Conservation (phyloP, 1,140 invertebrate species). For the Macrostomum lignano region DNA sequence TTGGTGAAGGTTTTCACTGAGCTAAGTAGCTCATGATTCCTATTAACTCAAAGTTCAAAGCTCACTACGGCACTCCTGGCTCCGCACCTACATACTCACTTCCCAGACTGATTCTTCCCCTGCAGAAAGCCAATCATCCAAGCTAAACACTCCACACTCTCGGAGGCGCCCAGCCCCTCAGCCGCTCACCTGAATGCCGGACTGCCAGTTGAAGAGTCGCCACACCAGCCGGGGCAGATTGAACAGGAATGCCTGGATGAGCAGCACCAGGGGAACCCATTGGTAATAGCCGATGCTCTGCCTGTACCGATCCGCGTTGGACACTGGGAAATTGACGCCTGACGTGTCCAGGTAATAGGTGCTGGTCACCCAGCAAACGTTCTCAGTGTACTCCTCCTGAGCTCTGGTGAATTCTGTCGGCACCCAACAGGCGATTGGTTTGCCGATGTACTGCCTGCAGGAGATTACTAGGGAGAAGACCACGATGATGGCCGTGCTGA, state of each 20-base stretch:
- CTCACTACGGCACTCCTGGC: no score
- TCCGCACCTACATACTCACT: no score
- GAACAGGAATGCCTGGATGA: conserved; percentile 26
- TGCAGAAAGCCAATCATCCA: no score
- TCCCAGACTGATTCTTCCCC: no score
- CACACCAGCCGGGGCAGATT: conserved; percentile 22
- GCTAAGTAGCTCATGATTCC: no score
- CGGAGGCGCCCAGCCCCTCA: no score
- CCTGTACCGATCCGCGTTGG: background rate
- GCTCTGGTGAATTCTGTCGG: conserved; percentile 13
- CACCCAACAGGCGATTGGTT: conserved; percentile 29
- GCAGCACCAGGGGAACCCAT: conserved; percentile 28
- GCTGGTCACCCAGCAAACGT: conserved; percentile 25
- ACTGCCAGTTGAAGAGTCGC: conserved; percentile 10
- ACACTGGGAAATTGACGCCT: background rate
- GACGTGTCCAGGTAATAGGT: conserved; percentile 21
- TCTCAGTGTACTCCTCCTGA: conserved; percentile 17
- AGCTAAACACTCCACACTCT: no score
- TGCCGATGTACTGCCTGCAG: conserved; percentile 31
- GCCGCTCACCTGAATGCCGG: conserved; percentile 4
- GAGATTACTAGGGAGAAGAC: conserved; percentile 31
- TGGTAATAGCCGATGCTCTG: conserved; percentile 22
- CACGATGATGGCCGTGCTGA: conserved; percentile 31
- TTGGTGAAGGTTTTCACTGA: no score
- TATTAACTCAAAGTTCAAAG: no score